Evolutionary conservation across 1,140 invertebrate genomes (phyloP).

Genomic region (Zaprionus gabonicus): DNA sequence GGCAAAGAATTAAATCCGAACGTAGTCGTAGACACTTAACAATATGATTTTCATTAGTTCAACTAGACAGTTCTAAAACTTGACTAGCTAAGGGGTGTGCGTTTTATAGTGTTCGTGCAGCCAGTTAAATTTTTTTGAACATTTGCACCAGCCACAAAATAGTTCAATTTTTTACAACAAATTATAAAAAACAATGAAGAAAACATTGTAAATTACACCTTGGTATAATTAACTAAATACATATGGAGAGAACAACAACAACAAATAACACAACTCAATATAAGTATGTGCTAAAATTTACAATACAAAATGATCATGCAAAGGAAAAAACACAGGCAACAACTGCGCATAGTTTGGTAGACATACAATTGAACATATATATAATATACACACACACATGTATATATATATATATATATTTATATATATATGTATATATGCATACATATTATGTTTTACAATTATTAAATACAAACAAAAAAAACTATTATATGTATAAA

Average conservation of each 20-base stretch:
- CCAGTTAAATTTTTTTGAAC: constrained; percentile 27
- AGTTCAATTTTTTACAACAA: constrained; percentile 69
- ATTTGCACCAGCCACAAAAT: constrained; percentile 51
- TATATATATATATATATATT: constrained; percentile 70
- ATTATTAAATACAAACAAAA: constrained; percentile 46
- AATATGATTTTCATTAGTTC: constrained; percentile 43
- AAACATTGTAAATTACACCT: constrained; percentile 55
- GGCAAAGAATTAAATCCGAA: constrained; percentile 40
- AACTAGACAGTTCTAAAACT: constrained; percentile 6
- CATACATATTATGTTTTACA: constrained; percentile 78
- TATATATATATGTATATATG: constrained; percentile 55
- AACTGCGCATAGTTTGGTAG: constrained; percentile 69
- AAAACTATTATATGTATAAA: constrained; percentile 54
- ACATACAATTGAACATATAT: constrained; percentile 65
- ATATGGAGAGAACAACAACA: constrained; percentile 44
- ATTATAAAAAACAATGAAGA: constrained; percentile 21
- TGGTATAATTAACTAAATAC: constrained; percentile 42
- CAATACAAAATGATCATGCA: constrained; percentile 47
- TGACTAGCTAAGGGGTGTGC: constrained; percentile 12
- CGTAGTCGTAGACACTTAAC: constrained; percentile 42
- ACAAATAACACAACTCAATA: constrained; percentile 44
- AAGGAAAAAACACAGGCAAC: constrained; percentile 9
- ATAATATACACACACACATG: constrained; percentile 35
- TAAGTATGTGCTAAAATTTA: constrained; percentile 62
- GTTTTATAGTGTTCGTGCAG: constrained; percentile 22